Conservation (phyloP, 2,797 vertebrate species). For the Takifugu rubripes region DNA sequence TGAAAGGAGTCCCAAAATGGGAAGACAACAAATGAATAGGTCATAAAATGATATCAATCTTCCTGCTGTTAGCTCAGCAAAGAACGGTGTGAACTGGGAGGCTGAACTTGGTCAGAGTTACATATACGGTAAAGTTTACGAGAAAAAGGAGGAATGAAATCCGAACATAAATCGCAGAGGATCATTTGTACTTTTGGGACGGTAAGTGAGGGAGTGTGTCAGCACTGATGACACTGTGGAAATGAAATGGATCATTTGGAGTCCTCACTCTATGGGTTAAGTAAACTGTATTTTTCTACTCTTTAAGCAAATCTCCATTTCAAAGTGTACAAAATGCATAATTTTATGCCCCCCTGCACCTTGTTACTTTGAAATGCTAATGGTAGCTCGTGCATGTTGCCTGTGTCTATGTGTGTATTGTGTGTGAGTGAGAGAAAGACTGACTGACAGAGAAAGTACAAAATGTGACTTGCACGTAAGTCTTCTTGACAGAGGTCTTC, state of each 20-base stretch:
- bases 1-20: too few species aligned
- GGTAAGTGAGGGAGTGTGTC: neutral
- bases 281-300: slow-evolving; percentile 60
- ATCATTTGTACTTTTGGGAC: neutral
- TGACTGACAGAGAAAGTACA: neutral
- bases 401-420: slow-evolving; percentile 9
- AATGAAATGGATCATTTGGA: slow-evolving; percentile 32
- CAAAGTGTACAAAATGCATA: slow-evolving; percentile 65
- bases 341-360: slow-evolving; percentile 59
- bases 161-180: neutral
- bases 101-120: neutral
- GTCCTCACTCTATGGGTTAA: slow-evolving; percentile 48
- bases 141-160: neutral
- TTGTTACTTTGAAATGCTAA: slow-evolving; percentile 73
- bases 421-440: slow-evolving; percentile 5
- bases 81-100: neutral
- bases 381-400: slow-evolving; percentile 34
- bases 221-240: slow-evolving; percentile 19
- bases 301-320: slow-evolving; percentile 67
- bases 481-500: slow-evolving; percentile 42
- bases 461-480: too few species aligned
- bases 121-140: neutral
- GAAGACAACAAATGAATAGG: too few species aligned
- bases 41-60: too few species aligned
- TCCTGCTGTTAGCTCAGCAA: neutral